Base-by-base conservation (phyloP, 2,113 vertebrate genomes). In the Bubo scandiacus region DNA sequence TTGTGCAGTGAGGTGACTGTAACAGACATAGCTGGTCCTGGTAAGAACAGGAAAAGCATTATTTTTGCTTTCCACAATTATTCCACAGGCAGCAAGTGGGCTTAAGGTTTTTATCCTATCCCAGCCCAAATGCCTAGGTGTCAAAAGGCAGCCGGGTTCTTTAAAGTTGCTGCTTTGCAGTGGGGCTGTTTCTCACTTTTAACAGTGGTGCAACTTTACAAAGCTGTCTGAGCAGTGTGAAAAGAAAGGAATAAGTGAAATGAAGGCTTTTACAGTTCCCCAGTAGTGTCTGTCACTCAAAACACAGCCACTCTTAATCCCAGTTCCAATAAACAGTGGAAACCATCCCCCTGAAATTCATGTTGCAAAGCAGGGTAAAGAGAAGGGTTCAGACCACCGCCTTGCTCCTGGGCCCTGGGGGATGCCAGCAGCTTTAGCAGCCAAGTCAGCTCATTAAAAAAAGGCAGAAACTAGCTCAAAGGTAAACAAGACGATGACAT, bases 251-350 rank as follows among this genome's bases (percentile, higher is more conserved):
- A 4, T 40, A 81, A 72, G 26, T 27, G 36, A 81, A 88, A 62
- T 79, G 49, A 81, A 93, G 79, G 75, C 47, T 92, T 93, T 95
- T 82, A 94, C 38, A 81, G 75, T 27, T 95, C 68, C 42, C 73
- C 68, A 72, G 86, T 62, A 92, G 81, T 18, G 78, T 45, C 81
- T 82, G 91, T 94, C 94, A 93, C 82, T 93, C 88, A 94, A 83
- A 92, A 87, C 72, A 62, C 86, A 89, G 73, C 77, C 77, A 29
- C 43, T 78, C 72, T 88, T 93, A 96, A 90, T 96, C 85, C 75
- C 32, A 59, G 62, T 20, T 62, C 49, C 72, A 94, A 95, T 81
- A 93, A 96, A 95, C 45, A 72, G 73, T 59, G 75, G 92, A 92
- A 95, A 67, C 61, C 52, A 38, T 90, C 92, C 49, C 66, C 51